phyloP scores from a whole-genome alignment of 2,888 invertebrate genomes.

The Ypsolopha sequella region DNA sequence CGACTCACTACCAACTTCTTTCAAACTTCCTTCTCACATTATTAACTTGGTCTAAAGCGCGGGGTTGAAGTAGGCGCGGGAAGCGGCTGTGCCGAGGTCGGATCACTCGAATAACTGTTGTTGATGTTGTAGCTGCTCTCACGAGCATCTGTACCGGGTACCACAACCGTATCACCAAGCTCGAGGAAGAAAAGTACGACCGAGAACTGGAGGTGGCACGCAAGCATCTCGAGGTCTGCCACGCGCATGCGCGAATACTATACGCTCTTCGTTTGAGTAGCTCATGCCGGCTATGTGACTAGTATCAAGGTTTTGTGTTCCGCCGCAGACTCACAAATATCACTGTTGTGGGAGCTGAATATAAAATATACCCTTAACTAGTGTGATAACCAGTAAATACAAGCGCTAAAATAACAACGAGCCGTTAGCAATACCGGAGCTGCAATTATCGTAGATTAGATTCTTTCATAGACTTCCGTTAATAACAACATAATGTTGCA shows the following conservation, averaged over 20 bases:
- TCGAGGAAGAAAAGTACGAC: conserved; percentile 97
- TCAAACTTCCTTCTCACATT: conserved; percentile 44
- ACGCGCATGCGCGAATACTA: conserved; percentile 45
- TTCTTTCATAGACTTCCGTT: conserved; percentile 47
- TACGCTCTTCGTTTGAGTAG: conserved; percentile 62
- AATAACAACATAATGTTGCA: conserved; percentile 44
- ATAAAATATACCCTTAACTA: conserved; percentile 51
- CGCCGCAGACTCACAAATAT: conserved; percentile 52
- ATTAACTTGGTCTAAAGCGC: conserved; percentile 13
- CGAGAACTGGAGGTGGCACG: conserved; percentile 96
- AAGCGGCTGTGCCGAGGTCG: conserved; percentile 3
- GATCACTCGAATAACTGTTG: conserved; percentile 41
- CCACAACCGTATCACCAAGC: conserved; percentile 83
- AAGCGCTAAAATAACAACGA: conserved; percentile 61
- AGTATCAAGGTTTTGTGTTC: conserved; percentile 56
- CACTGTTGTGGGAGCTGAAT: conserved; percentile 46
- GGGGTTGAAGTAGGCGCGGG: conserved; percentile 10
- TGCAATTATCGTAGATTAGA: conserved; percentile 43
- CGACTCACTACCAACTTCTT: conserved; percentile 45
- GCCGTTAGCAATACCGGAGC: conserved; percentile 46
- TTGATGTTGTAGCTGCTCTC: conserved; percentile 73
- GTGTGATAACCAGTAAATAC: conserved; percentile 62
- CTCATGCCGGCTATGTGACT: conserved; percentile 64
- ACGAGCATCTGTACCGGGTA: conserved; percentile 81
- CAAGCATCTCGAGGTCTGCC: conserved; percentile 95